These are phyloP conservation scores for Ephialtes manifestator DNA, from an alignment of 2,888 invertebrate species.

Conservation along the genomic window DNA sequence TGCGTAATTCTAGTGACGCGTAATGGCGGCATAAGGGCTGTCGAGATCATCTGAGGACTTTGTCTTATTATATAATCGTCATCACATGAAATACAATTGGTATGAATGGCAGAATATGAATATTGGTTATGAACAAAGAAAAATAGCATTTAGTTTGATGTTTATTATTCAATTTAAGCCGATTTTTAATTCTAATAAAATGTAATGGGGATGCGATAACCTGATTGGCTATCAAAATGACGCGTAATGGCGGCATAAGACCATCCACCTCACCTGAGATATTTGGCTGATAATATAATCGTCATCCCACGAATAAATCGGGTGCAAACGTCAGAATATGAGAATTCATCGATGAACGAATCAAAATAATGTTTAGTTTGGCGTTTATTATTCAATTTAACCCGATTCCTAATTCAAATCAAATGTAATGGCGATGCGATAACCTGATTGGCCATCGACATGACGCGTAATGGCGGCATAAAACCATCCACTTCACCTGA, in stretches of 20 bases:
- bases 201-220: neutral
- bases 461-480: neutral
- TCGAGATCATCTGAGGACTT: no score
- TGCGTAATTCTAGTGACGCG: no score
- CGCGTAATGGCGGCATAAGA: neutral
- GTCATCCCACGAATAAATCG: neutral
- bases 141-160: no score
- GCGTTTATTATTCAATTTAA: no score
- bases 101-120: no score
- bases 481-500: neutral
- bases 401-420: neutral
- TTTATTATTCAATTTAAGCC: no score
- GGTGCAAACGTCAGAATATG: no score
- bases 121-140: neutral
- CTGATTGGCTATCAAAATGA: neutral
- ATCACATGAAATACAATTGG: no score
- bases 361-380: no score
- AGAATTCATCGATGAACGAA: no score
- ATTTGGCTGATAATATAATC: neutral
- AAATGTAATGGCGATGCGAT: neutral
- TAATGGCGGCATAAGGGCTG: no score
- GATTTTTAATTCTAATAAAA: neutral
- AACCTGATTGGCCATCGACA: neutral
- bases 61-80: no score
- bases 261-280: neutral